Percentiles rank a stretch among this genome's conserved stretches.
These are phyloP conservation scores for Lepidocyrtoides sp. DNA, from an alignment of 2,888 invertebrate genomes.

Conservation along the genomic window DNA sequence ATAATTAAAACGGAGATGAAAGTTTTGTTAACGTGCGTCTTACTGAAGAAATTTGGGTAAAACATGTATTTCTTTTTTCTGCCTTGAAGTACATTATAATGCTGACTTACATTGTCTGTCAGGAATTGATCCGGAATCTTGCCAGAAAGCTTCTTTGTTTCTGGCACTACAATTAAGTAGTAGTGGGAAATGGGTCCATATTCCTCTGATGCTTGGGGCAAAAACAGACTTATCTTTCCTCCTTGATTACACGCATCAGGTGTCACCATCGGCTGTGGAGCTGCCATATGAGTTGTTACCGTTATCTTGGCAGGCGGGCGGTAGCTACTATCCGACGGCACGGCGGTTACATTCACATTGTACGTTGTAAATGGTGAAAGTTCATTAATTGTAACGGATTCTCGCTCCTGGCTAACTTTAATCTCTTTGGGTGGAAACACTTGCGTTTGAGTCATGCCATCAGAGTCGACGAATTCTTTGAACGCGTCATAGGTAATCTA, in stretches of 20 bases:
- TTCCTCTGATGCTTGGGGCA: slow-evolving; percentile 98
- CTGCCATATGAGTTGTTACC: slow-evolving; percentile 98
- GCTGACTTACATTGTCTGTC: slow-evolving; percentile 91
- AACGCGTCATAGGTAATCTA: slow-evolving; percentile 95
- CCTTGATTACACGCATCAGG: slow-evolving; percentile 92
- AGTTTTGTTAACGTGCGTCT: background rate
- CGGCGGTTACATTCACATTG: slow-evolving; percentile 94
- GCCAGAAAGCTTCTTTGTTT: slow-evolving; percentile 92
- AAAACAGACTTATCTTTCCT: slow-evolving; percentile 89
- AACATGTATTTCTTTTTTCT: background rate
- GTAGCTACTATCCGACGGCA: slow-evolving; percentile 93
- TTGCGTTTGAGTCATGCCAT: slow-evolving; percentile 95
- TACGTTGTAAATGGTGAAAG: slow-evolving; percentile 97
- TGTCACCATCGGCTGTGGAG: slow-evolving; percentile 97
- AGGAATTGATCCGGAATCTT: slow-evolving; percentile 96
- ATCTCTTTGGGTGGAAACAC: slow-evolving; percentile 92
- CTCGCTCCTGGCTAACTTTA: slow-evolving; percentile 90
- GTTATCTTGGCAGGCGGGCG: slow-evolving; percentile 97
- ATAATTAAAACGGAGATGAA: slow-evolving; percentile 3
- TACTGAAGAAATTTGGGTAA: no score
- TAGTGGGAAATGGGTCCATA: slow-evolving; percentile 99
- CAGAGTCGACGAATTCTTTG: slow-evolving; percentile 97
- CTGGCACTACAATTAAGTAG: slow-evolving; percentile 97
- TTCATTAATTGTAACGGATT: slow-evolving; percentile 93
- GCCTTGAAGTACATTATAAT: no score